A percentile compares a stretch with the other conserved stretches of the same genome.
phyloP scores from a whole-genome alignment of 2,888 invertebrate species.

The Himalopsyche kuldschensis region DNA sequence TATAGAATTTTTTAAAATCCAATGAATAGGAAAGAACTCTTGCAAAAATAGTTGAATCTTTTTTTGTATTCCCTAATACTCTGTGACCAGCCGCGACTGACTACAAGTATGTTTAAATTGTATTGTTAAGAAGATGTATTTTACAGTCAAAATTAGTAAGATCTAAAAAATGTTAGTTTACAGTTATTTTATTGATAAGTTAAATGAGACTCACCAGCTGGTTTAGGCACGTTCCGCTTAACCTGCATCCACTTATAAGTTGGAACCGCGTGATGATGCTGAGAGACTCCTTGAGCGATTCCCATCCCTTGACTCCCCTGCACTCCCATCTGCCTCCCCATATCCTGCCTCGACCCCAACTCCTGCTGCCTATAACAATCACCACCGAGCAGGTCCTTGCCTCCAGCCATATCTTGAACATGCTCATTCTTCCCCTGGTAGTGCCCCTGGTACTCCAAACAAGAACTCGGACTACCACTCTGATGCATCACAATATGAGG shows the following conservation, averaged over 20 bases:
- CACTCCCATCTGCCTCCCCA: conserved; percentile 42
- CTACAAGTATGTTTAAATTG: too few species aligned
- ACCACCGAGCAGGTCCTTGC: conserved; percentile 49
- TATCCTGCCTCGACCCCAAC: conserved; percentile 43
- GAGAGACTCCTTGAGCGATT: conserved; percentile 9
- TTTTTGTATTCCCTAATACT: too few species aligned
- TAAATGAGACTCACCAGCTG: conserved; percentile 68
- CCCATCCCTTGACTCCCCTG: conserved; percentile 26
- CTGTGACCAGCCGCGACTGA: too few species aligned
- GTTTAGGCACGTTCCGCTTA: conserved; percentile 94
- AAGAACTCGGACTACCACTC: conserved; percentile 52
- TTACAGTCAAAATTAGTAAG: too few species aligned
- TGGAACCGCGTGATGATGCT: conserved; percentile 67
- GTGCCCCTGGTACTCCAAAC: conserved; percentile 62
- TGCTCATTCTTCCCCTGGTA: conserved; percentile 66
- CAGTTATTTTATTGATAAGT: too few species aligned
- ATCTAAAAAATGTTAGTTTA: too few species aligned
- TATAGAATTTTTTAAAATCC: too few species aligned
- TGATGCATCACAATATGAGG: conserved; percentile 44
- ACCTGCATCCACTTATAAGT: conserved; percentile 99
- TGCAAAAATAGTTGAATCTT: too few species aligned
- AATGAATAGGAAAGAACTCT: too few species aligned
- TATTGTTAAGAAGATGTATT: too few species aligned
- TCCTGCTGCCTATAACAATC: conserved; percentile 45
- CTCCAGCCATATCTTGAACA: conserved; percentile 46